Evolutionary conservation across 2,797 vertebrate genomes (phyloP).

Genomic region (Tolypeutes matacus): DNA sequence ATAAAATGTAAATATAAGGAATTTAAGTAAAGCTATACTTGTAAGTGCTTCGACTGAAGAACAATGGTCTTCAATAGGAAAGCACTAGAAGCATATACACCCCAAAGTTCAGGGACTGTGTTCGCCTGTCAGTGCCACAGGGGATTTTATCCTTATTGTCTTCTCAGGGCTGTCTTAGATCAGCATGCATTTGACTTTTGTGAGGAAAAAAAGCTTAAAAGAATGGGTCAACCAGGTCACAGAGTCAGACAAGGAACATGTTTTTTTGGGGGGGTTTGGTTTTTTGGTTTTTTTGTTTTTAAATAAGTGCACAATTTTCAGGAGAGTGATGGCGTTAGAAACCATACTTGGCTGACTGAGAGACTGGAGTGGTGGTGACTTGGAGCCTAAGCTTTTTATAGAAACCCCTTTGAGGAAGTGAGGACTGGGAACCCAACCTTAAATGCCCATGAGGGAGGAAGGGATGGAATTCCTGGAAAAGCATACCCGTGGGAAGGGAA

Average conservation of each 20-base stretch:
- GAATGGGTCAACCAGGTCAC: background rate
- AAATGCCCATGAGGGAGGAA: background rate
- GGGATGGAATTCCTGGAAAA: background rate
- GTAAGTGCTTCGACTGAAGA: background rate
- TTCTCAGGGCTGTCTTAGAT: background rate
- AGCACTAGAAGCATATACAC: background rate
- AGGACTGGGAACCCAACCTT: background rate
- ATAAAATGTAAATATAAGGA: no score
- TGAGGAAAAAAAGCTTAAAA: background rate
- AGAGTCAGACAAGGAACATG: no score
- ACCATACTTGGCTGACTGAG: accelerated
- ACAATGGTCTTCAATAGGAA: background rate
- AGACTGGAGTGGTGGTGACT: no score
- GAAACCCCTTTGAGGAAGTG: background rate
- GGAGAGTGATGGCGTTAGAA: background rate
- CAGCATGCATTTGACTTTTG: background rate
- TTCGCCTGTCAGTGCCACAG: no score
- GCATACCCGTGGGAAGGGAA: no score
- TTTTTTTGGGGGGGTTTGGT: background rate
- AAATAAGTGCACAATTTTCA: background rate
- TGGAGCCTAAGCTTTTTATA: background rate
- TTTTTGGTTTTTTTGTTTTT: background rate
- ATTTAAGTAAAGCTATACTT: no score
- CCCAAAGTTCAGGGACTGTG: background rate
- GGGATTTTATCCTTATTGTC: background rate